Evolutionary conservation across 2,113 vertebrate species (phyloP).

Genomic region (Otocyon megalotis): DNA sequence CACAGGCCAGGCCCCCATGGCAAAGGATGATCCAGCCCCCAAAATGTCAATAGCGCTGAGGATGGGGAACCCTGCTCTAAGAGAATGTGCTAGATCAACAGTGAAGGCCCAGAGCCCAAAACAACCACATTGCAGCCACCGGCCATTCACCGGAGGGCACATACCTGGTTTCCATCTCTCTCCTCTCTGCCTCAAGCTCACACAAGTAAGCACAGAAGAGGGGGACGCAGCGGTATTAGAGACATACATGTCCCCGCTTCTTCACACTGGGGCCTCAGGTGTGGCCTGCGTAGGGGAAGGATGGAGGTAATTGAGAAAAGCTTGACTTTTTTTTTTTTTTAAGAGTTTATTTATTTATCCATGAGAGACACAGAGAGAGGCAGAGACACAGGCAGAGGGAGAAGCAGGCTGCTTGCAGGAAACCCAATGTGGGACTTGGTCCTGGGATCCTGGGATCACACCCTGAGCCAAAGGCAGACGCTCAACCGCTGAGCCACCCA

Average conservation of each 20-base stretch:
- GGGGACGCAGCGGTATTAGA: fast-evolving
- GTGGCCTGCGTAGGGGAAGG: background rate
- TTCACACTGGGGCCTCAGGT: background rate
- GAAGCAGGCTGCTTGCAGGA: no score
- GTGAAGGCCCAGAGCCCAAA: background rate
- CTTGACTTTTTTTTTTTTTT: background rate
- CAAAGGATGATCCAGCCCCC: background rate
- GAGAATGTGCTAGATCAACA: background rate
- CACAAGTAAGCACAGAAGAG: background rate
- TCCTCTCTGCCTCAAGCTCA: background rate
- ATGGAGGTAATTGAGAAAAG: background rate
- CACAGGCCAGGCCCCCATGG: background rate
- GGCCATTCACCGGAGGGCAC: background rate
- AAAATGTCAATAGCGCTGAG: fast-evolving
- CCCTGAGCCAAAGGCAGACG: no score
- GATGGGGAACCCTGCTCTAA: background rate
- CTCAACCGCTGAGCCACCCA: no score
- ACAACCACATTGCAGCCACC: fast-evolving
- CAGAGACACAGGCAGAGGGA: no score
- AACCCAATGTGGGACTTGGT: no score
- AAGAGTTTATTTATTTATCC: no score
- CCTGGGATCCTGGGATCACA: no score
- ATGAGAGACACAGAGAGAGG: no score
- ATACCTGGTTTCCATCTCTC: background rate
- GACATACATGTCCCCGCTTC: background rate